A percentile compares a stretch with the other conserved stretches of the same genome.
These are phyloP conservation scores for Steinernema feltiae DNA, from an alignment of 1,140 invertebrate species.

Conservation along the genomic window DNA sequence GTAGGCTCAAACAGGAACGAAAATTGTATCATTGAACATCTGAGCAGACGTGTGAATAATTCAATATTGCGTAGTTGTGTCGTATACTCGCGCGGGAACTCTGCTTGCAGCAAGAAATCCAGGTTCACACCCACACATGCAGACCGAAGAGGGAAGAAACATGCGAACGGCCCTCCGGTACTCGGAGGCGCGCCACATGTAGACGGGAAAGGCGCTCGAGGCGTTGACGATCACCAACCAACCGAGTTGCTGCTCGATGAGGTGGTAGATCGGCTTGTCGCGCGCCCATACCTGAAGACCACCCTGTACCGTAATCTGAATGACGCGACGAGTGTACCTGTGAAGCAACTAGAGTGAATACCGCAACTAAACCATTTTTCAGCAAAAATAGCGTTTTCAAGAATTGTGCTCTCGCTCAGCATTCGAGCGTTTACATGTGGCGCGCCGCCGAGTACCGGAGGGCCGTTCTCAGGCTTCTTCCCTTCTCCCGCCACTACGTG, in stretches of 20 bases:
- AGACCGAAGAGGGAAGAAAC: neutral
- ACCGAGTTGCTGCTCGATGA: slow-evolving; percentile 8
- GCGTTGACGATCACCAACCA: neutral
- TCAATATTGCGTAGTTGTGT: no score
- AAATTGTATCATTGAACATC: no score
- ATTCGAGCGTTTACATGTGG: slow-evolving; percentile 11
- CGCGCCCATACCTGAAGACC: neutral
- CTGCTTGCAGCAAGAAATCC: no score
- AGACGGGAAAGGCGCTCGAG: neutral
- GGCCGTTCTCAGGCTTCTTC: neutral
- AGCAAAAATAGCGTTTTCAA: no score
- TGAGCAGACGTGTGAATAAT: no score
- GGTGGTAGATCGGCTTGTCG: neutral
- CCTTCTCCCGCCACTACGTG: neutral
- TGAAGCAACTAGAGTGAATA: neutral
- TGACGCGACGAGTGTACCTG: neutral
- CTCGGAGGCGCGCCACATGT: slow-evolving; percentile 1
- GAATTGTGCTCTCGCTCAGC: no score
- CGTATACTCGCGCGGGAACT: no score
- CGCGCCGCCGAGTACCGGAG: slow-evolving; percentile 1
- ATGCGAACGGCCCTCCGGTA: neutral
- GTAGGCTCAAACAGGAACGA: no score
- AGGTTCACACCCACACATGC: no score
- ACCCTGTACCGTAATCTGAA: neutral
- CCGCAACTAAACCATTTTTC: no score